Evolutionary conservation across 1,140 invertebrate species (phyloP).

Genomic region (Euura lappo): DNA sequence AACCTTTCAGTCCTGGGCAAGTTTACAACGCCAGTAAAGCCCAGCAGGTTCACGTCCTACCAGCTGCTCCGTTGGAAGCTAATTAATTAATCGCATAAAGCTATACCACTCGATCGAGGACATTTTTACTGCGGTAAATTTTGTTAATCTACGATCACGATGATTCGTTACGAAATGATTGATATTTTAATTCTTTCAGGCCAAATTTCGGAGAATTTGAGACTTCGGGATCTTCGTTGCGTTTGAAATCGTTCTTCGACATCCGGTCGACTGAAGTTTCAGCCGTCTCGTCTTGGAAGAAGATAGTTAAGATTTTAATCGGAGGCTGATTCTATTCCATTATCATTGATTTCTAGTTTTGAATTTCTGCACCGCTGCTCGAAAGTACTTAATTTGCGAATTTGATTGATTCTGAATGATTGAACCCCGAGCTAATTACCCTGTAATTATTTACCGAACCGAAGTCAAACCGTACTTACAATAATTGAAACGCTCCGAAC

Average conservation of each 20-base stretch:
- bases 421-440: neutral
- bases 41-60: slow-evolving; percentile 85
- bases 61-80: slow-evolving; percentile 54
- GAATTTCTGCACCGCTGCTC: neutral
- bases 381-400: neutral
- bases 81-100: slow-evolving; percentile 16
- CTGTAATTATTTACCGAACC: neutral
- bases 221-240: no score
- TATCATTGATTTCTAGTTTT: neutral
- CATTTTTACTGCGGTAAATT: no score
- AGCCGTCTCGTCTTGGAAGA: no score
- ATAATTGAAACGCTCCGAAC: no score
- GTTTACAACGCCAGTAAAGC: slow-evolving; percentile 89
- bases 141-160: no score
- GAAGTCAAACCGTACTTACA: slow-evolving; percentile 1
- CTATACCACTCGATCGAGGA: no score
- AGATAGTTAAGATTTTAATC: neutral
- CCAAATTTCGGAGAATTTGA: no score
- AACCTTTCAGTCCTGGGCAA: slow-evolving; percentile 85
- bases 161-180: no score
- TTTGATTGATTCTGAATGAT: neutral
- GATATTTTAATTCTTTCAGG: no score
- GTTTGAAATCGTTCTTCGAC: no score
- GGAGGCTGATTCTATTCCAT: neutral
- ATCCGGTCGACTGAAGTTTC: no score